A percentile compares a stretch with the other conserved stretches of the same genome.
phyloP scores from a whole-genome alignment of 2,888 invertebrate genomes.

The Priocnemis perturbator region DNA sequence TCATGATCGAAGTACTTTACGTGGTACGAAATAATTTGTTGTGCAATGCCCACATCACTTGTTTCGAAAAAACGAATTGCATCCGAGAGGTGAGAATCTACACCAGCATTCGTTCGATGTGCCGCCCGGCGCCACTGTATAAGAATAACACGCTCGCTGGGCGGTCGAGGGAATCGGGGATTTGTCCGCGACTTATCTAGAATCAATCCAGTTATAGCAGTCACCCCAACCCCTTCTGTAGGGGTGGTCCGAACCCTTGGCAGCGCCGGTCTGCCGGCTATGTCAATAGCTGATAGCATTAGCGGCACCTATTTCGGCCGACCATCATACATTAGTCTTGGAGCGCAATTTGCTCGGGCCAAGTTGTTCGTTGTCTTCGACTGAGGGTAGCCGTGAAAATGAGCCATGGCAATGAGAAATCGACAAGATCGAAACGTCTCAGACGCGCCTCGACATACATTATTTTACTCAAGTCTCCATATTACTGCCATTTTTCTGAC shows the following conservation, averaged over 20 bases:
- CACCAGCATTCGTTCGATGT: too few relatives aligned
- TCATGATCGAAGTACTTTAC: too few relatives aligned
- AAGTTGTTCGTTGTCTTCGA: too few relatives aligned
- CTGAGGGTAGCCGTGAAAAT: background rate
- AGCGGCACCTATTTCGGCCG: conserved; percentile 52
- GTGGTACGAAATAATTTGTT: too few relatives aligned
- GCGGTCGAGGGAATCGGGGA: conserved; percentile 54
- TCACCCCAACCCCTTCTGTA: conserved; percentile 34
- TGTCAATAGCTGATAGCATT: conserved; percentile 69
- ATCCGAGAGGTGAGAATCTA: too few relatives aligned
- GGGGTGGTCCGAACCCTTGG: conserved; percentile 41
- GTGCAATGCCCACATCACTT: too few relatives aligned
- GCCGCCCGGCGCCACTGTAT: conserved; percentile 44
- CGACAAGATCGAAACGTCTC: too few relatives aligned
- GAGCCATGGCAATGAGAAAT: too few relatives aligned
- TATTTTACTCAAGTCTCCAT: background rate
- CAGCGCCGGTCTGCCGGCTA: conserved; percentile 58
- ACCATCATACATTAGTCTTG: conserved; percentile 45
- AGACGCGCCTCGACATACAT: background rate
- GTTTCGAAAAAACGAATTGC: too few relatives aligned
- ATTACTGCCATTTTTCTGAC: too few relatives aligned
- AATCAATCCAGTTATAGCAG: conserved; percentile 68
- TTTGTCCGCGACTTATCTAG: conserved; percentile 68
- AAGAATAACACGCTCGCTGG: conserved; percentile 57
- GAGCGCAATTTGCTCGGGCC: conserved; percentile 8